Percentiles rank a stretch among this genome's conserved stretches.
These are phyloP conservation scores for Melanotus villosus DNA, from an alignment of 2,888 invertebrate species.

Conservation along the genomic window DNA sequence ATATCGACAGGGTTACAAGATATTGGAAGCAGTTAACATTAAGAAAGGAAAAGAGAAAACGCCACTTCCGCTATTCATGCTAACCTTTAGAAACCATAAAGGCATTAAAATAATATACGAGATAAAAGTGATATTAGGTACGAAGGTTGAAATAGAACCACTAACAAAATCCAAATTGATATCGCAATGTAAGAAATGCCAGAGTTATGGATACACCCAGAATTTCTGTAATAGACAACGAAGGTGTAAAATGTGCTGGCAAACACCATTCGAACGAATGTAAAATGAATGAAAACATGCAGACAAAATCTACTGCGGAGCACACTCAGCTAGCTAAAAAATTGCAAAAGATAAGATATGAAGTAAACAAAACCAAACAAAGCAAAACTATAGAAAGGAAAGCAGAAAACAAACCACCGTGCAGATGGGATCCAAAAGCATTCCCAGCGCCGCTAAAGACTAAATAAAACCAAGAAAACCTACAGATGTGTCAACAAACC, in stretches of 20 bases:
- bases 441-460: no score
- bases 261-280: no score
- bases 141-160: conserved; percentile 17
- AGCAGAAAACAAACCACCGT: no score
- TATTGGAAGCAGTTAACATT: no score
- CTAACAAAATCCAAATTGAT: conserved; percentile 19
- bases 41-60: no score
- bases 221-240: neutral
- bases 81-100: no score
- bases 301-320: conserved; percentile 2
- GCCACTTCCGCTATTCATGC: no score
- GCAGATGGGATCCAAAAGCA: no score
- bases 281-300: neutral
- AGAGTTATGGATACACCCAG: conserved; percentile 13
- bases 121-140: no score
- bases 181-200: conserved; percentile 19
- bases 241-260: conserved; percentile 18
- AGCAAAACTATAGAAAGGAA: conserved; percentile 9
- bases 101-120: conserved; percentile 18
- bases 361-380: conserved; percentile 6
- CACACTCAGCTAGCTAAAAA: conserved; percentile 1
- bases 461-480: no score
- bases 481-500: no score
- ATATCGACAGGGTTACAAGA: no score
- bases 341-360: conserved; percentile 6